Base-by-base conservation (phyloP, 2,113 vertebrate species). In the Barnardius zonarius region DNA sequence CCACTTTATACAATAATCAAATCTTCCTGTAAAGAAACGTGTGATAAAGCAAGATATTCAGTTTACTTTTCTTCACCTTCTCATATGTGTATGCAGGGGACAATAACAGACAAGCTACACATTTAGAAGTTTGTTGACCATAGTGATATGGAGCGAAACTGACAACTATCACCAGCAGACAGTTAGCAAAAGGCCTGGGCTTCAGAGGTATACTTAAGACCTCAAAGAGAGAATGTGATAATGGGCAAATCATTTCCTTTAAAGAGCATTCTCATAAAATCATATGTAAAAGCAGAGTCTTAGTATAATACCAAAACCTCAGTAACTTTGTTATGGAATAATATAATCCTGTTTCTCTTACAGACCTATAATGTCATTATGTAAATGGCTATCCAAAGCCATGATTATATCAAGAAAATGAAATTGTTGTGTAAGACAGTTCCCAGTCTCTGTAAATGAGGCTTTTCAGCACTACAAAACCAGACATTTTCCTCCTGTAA, bases 341-440 rank as follows among this genome's bases (percentile, higher is more conserved):
- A 95, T 78, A 86, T 46, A 86, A 90, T 88, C 51, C 79, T 90
- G 48, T 88, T 94, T 91, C 85, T 92, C 72, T 83, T 80, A 83
- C 82, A 95, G 92, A 74, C 59, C 85, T 92, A 35, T 86, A 96
- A 92, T 86, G 63, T 83, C 35, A 83, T 95, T 95, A 95, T 93
- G 82, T 78, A 94, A 94, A 94, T 84, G 90, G 86, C 48, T 88
- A 88, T 57, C 90, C 64, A 90, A 95, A 94, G 76, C 49, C 76
- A 86, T 83, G 88, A 96, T 90, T 88, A 72, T 48, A 93, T 89
- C 94, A 93, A 88, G 64, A 46, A 90, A 94, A 97, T 93, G 49
- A 88, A 93, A 92, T 88, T 93, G 88, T 81, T 76, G 43, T 63
- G 76, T 52, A 81, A 70, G 80, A 91, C 76, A 78, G 79, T 88